Evolutionary conservation across 2,888 invertebrate species (phyloP).

Genomic region (Teinopalpus imperialis): DNA sequence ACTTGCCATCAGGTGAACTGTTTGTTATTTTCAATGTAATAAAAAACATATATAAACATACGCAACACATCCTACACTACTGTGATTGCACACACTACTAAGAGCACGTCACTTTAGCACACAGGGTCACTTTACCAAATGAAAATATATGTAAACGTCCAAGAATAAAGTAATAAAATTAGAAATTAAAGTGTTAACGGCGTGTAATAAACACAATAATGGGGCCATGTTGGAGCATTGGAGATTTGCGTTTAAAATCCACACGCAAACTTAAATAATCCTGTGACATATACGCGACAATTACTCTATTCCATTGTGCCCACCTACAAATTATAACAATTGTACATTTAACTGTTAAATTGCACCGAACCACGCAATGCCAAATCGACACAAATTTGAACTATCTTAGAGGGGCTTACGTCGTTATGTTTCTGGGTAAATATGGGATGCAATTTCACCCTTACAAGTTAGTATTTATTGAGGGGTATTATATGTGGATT

Average conservation of each 20-base stretch:
- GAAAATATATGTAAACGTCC: conserved; percentile 1
- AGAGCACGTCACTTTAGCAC: too few relatives aligned
- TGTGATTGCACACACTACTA: too few relatives aligned
- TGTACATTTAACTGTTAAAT: conserved; percentile 41
- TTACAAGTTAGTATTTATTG: conserved; percentile 70
- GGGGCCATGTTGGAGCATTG: conserved; percentile 8
- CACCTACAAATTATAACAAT: conserved; percentile 44
- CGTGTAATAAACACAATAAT: conserved; percentile 17
- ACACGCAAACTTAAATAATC: conserved; percentile 40
- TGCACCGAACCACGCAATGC: conserved; percentile 29
- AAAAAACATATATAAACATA: too few relatives aligned
- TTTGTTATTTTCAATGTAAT: too few relatives aligned
- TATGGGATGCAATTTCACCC: conserved; percentile 43
- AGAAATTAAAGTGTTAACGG: conserved; percentile 16
- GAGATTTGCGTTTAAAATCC: conserved; percentile 30
- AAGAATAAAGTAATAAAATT: conserved; percentile 15
- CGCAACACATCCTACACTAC: too few relatives aligned
- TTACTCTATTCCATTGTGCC: conserved; percentile 40
- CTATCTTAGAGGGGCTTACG: conserved; percentile 29
- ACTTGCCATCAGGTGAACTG: too few relatives aligned
- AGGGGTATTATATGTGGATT: conserved; percentile 65
- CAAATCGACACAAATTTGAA: conserved; percentile 22
- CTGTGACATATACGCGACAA: conserved; percentile 39
- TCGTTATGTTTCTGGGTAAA: conserved; percentile 34
- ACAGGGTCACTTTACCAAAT: too few relatives aligned